Evolutionary conservation across 2,797 vertebrate genomes (phyloP).

Genomic region (Decapterus maruadsi): DNA sequence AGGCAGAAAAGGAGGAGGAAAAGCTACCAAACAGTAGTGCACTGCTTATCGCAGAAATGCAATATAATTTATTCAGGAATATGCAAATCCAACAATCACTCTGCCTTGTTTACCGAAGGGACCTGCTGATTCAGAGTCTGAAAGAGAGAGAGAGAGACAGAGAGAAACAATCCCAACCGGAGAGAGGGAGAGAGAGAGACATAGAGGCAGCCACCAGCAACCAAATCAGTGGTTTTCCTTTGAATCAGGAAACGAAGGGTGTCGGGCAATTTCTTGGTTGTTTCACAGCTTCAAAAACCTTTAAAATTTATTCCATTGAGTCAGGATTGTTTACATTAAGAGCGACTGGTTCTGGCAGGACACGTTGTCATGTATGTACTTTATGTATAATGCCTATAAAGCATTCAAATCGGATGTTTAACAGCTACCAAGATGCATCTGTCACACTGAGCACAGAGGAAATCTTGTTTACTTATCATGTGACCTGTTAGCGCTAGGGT

Average conservation of each 20-base stretch:
- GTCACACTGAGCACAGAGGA: not conserved
- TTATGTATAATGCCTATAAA: not conserved
- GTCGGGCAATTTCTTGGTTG: slow-evolving; percentile 52
- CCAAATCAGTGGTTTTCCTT: slow-evolving; percentile 56
- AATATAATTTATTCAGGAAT: slow-evolving; percentile 85
- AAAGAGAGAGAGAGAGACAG: slow-evolving; percentile 47
- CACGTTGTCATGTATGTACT: not conserved
- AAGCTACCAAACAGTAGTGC: slow-evolving; percentile 72
- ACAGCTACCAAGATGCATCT: not conserved
- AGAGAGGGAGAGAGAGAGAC: slow-evolving; percentile 49
- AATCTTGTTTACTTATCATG: not conserved
- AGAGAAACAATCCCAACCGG: slow-evolving; percentile 52
- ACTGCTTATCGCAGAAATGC: slow-evolving; percentile 81
- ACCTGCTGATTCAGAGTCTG: slow-evolving; percentile 83
- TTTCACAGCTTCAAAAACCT: slow-evolving; percentile 52
- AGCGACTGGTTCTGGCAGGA: not conserved
- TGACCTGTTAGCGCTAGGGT: not conserved
- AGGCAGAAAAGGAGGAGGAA: slow-evolving; percentile 61
- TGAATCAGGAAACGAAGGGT: slow-evolving; percentile 53
- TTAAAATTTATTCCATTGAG: slow-evolving; percentile 31
- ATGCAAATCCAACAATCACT: slow-evolving; percentile 84
- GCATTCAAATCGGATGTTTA: not conserved
- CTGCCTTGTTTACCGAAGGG: slow-evolving; percentile 84
- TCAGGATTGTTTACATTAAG: slow-evolving; percentile 38
- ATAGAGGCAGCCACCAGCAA: slow-evolving; percentile 54